Percentiles rank a stretch among this genome's conserved stretches.
phyloP scores from a whole-genome alignment of 2,113 vertebrate genomes.

The Percopsis transmontana region DNA sequence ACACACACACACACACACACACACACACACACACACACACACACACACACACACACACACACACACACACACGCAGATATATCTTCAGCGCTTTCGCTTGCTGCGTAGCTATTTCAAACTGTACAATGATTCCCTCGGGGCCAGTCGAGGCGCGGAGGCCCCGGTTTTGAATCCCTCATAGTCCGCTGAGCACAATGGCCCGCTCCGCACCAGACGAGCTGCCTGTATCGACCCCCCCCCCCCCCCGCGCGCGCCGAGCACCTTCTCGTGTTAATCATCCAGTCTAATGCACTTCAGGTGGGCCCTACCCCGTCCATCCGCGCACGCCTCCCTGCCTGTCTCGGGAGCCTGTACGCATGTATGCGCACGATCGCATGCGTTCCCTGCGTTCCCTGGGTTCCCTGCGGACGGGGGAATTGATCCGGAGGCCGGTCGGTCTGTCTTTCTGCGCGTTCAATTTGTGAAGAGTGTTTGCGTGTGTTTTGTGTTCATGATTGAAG shows the following conservation, averaged over 20 bases:
- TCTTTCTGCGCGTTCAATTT: background rate
- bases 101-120: slow-evolving; percentile 40
- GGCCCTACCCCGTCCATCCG: slow-evolving; percentile 9
- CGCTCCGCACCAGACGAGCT: slow-evolving; percentile 31
- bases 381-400: background rate
- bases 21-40: slow-evolving; percentile 15
- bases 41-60: slow-evolving; percentile 9
- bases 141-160: slow-evolving; percentile 19
- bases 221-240: slow-evolving; percentile 60
- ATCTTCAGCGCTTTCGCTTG: slow-evolving; percentile 14
- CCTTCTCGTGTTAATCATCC: slow-evolving; percentile 71
- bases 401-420: background rate
- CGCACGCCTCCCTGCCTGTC: slow-evolving; percentile 18
- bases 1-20: slow-evolving; percentile 19
- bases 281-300: slow-evolving; percentile 54
- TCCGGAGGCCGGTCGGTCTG: no score
- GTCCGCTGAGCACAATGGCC: slow-evolving; percentile 46
- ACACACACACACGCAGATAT: slow-evolving; percentile 16
- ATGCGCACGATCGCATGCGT: slow-evolving; percentile 4
- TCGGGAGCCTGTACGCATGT: slow-evolving; percentile 3
- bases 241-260: no score
- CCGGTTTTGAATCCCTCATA: slow-evolving; percentile 37
- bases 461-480: background rate
- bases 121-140: slow-evolving; percentile 35
- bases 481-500: background rate